phyloP scores from a whole-genome alignment of 2,888 invertebrate genomes.

The Xestia rhomboidea region DNA sequence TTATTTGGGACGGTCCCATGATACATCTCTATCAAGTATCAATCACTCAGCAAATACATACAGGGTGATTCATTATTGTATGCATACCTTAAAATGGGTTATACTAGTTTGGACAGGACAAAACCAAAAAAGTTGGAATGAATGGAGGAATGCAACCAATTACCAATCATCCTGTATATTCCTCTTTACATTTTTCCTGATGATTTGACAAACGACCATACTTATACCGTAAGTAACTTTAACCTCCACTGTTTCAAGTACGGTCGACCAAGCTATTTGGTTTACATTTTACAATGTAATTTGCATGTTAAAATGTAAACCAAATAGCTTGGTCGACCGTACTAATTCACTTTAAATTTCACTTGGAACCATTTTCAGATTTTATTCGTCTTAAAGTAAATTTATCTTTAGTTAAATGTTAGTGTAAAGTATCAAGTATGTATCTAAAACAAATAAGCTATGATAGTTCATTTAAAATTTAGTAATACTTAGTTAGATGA shows the following conservation, averaged over 20 bases:
- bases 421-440: conserved; percentile 3
- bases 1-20: not conserved
- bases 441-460: not conserved
- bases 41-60: not conserved
- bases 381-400: conserved; percentile 7
- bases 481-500: conserved; percentile 9
- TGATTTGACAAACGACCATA: not conserved
- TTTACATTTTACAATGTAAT: no score
- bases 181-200: not conserved
- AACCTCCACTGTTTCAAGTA: not conserved
- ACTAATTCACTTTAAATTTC: not conserved
- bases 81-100: not conserved
- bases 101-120: not conserved
- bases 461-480: conserved; percentile 11
- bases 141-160: not conserved
- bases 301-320: no score
- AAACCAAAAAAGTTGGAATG: no score
- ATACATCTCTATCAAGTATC: not conserved
- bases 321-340: no score
- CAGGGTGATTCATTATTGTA: not conserved
- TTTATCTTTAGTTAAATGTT: conserved; percentile 13
- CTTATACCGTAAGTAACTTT: not conserved
- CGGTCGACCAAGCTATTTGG: no score
- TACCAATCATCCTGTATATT: not conserved
- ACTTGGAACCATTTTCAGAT: not conserved